A percentile compares a stretch with the other conserved stretches of the same genome.
Evolutionary conservation across 2,888 invertebrate species (phyloP).

Genomic region (Mythimna loreyi): DNA sequence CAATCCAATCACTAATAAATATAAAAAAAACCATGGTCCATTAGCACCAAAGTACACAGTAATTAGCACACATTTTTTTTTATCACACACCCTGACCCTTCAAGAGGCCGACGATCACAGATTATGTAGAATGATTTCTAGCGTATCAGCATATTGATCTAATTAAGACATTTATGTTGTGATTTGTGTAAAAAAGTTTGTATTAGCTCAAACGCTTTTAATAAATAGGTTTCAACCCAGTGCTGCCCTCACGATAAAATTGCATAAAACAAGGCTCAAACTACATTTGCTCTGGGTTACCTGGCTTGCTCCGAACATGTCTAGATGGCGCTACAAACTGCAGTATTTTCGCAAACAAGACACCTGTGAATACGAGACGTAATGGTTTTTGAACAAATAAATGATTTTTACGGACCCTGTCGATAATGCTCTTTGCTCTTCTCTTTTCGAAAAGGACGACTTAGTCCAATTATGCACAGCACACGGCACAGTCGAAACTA

Average conservation of each 20-base stretch:
- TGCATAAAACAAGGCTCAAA: background rate
- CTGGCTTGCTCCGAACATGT: background rate
- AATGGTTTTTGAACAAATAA: too few relatives aligned
- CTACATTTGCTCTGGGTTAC: background rate
- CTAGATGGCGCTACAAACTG: slow-evolving; percentile 11
- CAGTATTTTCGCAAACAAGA: background rate
- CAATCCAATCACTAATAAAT: too few relatives aligned
- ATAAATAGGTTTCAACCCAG: background rate
- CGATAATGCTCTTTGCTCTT: too few relatives aligned
- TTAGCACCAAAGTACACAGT: background rate
- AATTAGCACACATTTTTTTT: too few relatives aligned
- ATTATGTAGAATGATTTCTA: background rate
- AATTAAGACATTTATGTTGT: background rate
- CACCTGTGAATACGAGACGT: background rate
- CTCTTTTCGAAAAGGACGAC: too few relatives aligned
- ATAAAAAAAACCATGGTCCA: background rate
- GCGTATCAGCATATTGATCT: too few relatives aligned
- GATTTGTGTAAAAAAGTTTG: too few relatives aligned
- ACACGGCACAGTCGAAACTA: too few relatives aligned
- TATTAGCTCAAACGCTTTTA: too few relatives aligned
- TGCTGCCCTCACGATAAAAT: background rate
- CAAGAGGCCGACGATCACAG: background rate
- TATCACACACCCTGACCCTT: background rate
- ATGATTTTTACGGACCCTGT: too few relatives aligned
- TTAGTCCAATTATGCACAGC: too few relatives aligned